phyloP scores from a whole-genome alignment of 2,797 vertebrate genomes.

The Agapornis canus region DNA sequence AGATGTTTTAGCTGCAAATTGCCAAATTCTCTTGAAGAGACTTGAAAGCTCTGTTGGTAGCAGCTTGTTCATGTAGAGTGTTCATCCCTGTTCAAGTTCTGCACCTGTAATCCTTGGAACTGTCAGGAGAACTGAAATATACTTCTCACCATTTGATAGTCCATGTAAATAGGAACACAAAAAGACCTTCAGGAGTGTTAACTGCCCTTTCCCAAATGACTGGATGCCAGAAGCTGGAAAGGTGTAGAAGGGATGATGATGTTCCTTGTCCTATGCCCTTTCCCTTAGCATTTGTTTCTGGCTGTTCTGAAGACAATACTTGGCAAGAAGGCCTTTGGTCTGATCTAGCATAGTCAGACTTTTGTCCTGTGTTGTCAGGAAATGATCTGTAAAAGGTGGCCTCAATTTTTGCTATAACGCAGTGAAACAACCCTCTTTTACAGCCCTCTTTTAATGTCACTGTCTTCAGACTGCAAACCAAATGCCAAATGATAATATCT shows the following conservation, averaged over 20 bases:
- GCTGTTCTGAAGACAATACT: background rate
- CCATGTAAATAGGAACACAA: background rate
- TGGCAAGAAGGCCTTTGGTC: background rate
- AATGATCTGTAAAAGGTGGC: background rate
- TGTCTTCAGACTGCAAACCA: background rate
- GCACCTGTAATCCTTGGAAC: background rate
- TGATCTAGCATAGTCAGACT: background rate
- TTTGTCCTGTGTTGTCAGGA: conserved; percentile 6
- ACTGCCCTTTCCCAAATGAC: background rate
- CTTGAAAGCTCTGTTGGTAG: background rate
- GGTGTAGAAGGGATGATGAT: conserved; percentile 8
- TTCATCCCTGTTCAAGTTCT: background rate
- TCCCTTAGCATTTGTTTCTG: background rate
- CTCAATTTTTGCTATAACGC: background rate
- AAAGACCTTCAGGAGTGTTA: background rate
- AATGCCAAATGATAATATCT: background rate
- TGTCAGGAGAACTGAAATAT: background rate
- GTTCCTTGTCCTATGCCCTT: conserved; percentile 16
- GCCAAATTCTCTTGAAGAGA: background rate
- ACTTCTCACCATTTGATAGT: background rate
- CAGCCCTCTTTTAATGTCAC: background rate
- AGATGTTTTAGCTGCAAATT: background rate
- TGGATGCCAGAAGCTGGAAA: background rate
- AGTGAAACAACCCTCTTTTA: background rate
- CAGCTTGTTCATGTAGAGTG: background rate